Conservation (phyloP, 2,113 vertebrate genomes). For the Menura novaehollandiae region DNA sequence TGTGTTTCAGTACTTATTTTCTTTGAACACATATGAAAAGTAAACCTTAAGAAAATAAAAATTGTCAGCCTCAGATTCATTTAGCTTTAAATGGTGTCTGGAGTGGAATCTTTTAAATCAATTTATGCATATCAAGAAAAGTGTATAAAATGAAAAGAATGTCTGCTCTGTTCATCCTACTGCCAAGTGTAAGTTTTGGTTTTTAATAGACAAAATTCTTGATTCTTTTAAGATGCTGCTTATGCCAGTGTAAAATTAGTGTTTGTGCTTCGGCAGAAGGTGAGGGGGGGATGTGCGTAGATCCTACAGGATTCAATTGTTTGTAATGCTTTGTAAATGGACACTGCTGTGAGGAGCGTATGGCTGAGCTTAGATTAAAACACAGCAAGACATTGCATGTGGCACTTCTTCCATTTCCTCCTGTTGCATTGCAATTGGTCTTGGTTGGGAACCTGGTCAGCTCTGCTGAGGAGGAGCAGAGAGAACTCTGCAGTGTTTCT, state of each 20-base stretch:
- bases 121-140: not conserved
- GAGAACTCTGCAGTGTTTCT: not conserved
- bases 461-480: not conserved
- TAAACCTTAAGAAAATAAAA: slow-evolving; percentile 38
- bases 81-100: slow-evolving; percentile 8
- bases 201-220: not conserved
- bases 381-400: not conserved
- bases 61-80: not conserved
- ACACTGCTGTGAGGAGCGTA: not conserved
- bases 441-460: not conserved
- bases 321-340: not conserved
- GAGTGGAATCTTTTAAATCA: not conserved
- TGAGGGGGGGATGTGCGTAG: rapidly evolving
- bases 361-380: not conserved
- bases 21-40: slow-evolving; percentile 9
- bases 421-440: not conserved
- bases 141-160: not conserved
- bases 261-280: not conserved
- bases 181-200: not conserved
- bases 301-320: not conserved
- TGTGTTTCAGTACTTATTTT: slow-evolving; percentile 31
- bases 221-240: not conserved
- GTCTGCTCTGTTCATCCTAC: not conserved
- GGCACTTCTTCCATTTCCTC: not conserved
- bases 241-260: not conserved